A percentile compares a stretch with the other conserved stretches of the same genome.
phyloP scores from a whole-genome alignment of 2,888 invertebrate species.

The Cephus pulcher region DNA sequence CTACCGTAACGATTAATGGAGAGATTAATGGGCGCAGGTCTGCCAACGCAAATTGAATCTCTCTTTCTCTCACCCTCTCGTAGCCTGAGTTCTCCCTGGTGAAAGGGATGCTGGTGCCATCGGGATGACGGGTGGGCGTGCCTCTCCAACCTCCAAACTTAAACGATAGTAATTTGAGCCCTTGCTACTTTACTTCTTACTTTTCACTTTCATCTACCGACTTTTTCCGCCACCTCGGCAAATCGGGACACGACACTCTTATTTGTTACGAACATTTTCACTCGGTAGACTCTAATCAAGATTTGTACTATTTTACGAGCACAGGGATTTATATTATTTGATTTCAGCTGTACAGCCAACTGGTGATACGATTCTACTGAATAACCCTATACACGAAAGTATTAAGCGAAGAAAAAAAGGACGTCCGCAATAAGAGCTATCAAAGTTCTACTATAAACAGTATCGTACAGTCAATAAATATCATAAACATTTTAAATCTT shows the following conservation, averaged over 20 bases:
- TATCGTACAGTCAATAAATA: not conserved
- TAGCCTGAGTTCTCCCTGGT: not conserved
- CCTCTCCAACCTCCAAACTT: not conserved
- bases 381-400: not conserved
- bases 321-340: not conserved
- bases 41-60: slow-evolving; percentile 1
- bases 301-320: not conserved
- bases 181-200: not conserved
- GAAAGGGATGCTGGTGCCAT: not conserved
- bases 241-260: not conserved
- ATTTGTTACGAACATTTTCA: not conserved
- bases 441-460: not conserved
- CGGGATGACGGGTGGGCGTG: not conserved
- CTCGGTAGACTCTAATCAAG: not conserved
- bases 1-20: slow-evolving; percentile 7
- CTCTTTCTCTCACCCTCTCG: slow-evolving; percentile 2
- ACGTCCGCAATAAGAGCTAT: not conserved
- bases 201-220: not conserved
- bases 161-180: not conserved
- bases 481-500: not conserved
- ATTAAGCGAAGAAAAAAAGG: not conserved
- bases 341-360: not conserved
- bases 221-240: not conserved
- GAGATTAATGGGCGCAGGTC: slow-evolving; percentile 1
- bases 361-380: not conserved